A percentile compares a stretch with the other conserved stretches of the same genome.
Evolutionary conservation across 1,140 invertebrate species (phyloP).

Genomic region (Cylas formicarius): DNA sequence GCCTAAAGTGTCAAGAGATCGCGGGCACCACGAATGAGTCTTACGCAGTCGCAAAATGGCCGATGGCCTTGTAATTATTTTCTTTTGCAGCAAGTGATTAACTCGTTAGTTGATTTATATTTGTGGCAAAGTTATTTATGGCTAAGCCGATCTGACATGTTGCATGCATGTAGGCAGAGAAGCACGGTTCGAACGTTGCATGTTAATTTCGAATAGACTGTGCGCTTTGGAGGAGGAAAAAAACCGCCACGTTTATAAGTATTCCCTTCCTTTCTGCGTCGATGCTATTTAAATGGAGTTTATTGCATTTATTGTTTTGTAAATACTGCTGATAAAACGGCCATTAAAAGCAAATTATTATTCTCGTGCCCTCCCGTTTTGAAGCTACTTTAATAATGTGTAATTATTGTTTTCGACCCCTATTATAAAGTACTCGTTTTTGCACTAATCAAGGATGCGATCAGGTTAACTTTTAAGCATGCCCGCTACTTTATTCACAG

Average conservation of each 20-base stretch:
- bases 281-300: conserved; percentile 11
- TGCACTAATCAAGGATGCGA: no score
- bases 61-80: conserved; percentile 41
- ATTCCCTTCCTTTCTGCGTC: conserved; percentile 17
- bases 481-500: no score
- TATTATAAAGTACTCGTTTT: no score
- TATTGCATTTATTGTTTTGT: conserved; percentile 11
- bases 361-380: no score
- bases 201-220: conserved; percentile 38
- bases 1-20: conserved; percentile 10
- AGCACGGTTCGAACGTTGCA: conserved; percentile 38
- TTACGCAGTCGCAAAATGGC: conserved; percentile 28
- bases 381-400: no score
- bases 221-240: conserved; percentile 8
- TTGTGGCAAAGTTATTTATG: conserved; percentile 36
- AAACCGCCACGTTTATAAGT: conserved; percentile 23
- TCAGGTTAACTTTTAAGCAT: no score
- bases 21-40: conserved; percentile 10
- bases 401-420: no score
- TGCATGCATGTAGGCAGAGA: conserved; percentile 41
- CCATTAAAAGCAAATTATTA: no score
- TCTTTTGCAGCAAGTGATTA: conserved; percentile 39
- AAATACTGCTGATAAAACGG: no score
- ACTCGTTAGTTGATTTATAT: conserved; percentile 42
- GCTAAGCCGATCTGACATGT: conserved; percentile 37